Base-by-base conservation (phyloP, 2,888 invertebrate genomes). In the Tachystola acroxantha region DNA sequence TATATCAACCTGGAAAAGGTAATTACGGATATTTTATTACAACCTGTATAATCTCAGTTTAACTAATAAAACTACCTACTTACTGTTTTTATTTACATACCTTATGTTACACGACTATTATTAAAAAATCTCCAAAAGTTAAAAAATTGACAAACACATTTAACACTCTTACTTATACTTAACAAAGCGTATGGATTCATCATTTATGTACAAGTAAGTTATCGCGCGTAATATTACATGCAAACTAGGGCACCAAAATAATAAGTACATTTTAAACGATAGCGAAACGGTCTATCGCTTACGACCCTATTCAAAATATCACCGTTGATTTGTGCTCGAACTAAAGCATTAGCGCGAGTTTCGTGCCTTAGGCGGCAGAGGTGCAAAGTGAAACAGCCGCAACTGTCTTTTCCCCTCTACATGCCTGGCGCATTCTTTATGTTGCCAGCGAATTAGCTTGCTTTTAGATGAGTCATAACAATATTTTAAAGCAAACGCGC, bases 161-260 rank as follows among this genome's bases (percentile, higher is more conserved):
- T 70, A 82, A 80, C 78, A 80, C 80, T 67, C 85, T 84, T 20
- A 20, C 6, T 25, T 85, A 84, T 66, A 69, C 32, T 80, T 82
- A 84, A 68, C 74, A 85, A 86, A 86, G 85, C 85, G 85, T 82
- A 84, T 84, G 81, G 86, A 85, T 86, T 85, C 85, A 71, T 84
- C 60, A 48, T 85, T 75, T 85, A 85, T 81, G 84, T 58, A 64
- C 75, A 75, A 62, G 60, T 64, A 64, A 66, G 54, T 65, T 69
- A 78, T 67, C 54, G 65, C 71, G 64, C 68, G 61, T 66, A 68
- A 66, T 71, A 56, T 76, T 77, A 77, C 73, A 79, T 70, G 78
- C 75, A 77, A 82, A 76, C 48, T 57, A 71, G 77, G 77, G 76
- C 74, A 76, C 75, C 71, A 54, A 75, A 76, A 71, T 62, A 60